Evolutionary conservation across 2,888 invertebrate genomes (phyloP).

Genomic region (Pomacea canaliculata): DNA sequence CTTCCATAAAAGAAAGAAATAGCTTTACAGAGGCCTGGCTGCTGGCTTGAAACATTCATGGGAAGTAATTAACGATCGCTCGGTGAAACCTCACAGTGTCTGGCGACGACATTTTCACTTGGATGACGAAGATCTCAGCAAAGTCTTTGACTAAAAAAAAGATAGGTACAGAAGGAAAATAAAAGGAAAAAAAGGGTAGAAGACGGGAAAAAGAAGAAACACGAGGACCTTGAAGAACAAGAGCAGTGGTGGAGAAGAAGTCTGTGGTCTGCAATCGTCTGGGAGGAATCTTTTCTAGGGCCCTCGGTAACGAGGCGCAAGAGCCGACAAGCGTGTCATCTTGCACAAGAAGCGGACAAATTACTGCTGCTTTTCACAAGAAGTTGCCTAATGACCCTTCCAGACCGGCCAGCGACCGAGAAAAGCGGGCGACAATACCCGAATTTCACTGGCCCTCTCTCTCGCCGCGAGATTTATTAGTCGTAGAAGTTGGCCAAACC

Average conservation of each 20-base stretch:
- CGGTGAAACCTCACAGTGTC: conserved; percentile 28
- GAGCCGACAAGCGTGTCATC: conserved; percentile 4
- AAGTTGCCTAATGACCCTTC: conserved; percentile 20
- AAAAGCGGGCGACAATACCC: conserved; percentile 15
- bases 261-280: conserved; percentile 1
- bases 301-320: conserved; percentile 1
- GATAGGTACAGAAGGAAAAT: neutral
- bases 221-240: neutral
- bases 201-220: neutral
- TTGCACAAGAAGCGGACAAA: conserved; percentile 20
- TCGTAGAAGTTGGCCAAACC: conserved; percentile 2
- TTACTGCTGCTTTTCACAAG: conserved; percentile 20
- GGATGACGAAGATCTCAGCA: conserved; percentile 6
- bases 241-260: neutral
- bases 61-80: conserved; percentile 40
- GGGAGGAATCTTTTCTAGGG: no score
- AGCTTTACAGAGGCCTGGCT: conserved; percentile 22
- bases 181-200: neutral
- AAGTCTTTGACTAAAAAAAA: neutral
- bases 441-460: conserved; percentile 16
- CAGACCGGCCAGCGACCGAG: conserved; percentile 14
- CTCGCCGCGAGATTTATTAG: conserved; percentile 8
- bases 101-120: conserved; percentile 9
- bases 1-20: conserved; percentile 31
- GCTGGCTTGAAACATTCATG: conserved; percentile 32